Conservation (phyloP, 2,797 vertebrate species). For the Gobionotothen gibberifrons region DNA sequence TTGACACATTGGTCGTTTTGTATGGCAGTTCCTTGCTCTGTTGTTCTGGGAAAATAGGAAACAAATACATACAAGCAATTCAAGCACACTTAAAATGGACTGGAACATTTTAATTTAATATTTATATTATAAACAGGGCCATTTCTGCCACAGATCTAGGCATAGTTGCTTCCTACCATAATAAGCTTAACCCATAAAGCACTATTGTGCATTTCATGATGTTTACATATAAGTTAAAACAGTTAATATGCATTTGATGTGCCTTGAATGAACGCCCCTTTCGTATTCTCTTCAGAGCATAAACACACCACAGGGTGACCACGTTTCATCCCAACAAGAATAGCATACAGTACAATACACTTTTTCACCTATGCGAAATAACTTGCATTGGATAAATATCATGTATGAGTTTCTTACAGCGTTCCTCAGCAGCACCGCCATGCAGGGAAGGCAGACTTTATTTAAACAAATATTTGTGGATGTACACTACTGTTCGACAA, state of each 20-base stretch:
- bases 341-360: not conserved
- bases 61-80: not conserved
- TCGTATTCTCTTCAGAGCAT: constrained; percentile 16
- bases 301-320: not conserved
- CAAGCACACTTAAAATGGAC: not conserved
- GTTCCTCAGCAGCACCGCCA: no score
- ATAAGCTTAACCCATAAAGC: constrained; percentile 7
- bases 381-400: not conserved
- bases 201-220: constrained; percentile 5
- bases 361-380: constrained; percentile 3
- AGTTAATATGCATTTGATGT: constrained; percentile 1
- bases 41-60: not conserved
- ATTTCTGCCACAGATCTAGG: not conserved
- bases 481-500: no score
- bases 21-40: not conserved
- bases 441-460: no score
- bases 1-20: not conserved
- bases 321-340: not conserved
- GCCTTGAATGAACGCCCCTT: not conserved
- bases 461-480: no score
- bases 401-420: constrained; percentile 4
- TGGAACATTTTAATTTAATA: not conserved
- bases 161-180: not conserved
- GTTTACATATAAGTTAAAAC: constrained; percentile 19
- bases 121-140: not conserved